phyloP scores from a whole-genome alignment of 1,140 invertebrate species.

The Penaeus japonicus region DNA sequence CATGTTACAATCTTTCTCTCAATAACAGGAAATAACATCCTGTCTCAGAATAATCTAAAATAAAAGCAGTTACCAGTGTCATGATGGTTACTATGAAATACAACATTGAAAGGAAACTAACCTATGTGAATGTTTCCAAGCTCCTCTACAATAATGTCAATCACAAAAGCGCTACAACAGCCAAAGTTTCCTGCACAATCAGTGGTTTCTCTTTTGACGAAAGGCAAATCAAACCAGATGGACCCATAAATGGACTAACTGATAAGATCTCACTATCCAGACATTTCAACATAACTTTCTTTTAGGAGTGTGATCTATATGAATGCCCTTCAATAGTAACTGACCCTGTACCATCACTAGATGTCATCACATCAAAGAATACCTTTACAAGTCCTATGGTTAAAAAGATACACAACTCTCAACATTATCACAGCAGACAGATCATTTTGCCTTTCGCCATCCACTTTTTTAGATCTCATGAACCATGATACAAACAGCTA shows the following conservation, averaged over 20 bases:
- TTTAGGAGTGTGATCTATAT: constrained; percentile 20
- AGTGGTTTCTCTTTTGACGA: constrained; percentile 50
- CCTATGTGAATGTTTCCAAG: constrained; percentile 55
- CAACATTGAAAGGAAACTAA: constrained; percentile 56
- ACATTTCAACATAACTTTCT: no score
- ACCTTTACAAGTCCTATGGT: not conserved
- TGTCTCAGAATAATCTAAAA: constrained; percentile 23
- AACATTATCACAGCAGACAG: constrained; percentile 47
- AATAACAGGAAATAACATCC: not conserved
- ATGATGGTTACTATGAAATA: constrained; percentile 54
- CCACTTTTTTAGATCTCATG: constrained; percentile 38
- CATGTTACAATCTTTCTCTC: not conserved
- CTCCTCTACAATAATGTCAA: constrained; percentile 53
- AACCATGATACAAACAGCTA: constrained; percentile 52
- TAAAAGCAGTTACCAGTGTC: constrained; percentile 56
- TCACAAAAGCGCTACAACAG: constrained; percentile 55
- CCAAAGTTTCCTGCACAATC: constrained; percentile 52
- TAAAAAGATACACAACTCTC: constrained; percentile 28
- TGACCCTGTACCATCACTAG: constrained; percentile 29
- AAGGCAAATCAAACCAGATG: constrained; percentile 44
- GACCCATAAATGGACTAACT: constrained; percentile 20
- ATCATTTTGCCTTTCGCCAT: constrained; percentile 48
- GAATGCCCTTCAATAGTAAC: constrained; percentile 11
- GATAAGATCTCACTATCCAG: not conserved
- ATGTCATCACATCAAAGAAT: constrained; percentile 25